phyloP scores from a whole-genome alignment of 2,113 vertebrate genomes.

The Tragelaphus imberbis region DNA sequence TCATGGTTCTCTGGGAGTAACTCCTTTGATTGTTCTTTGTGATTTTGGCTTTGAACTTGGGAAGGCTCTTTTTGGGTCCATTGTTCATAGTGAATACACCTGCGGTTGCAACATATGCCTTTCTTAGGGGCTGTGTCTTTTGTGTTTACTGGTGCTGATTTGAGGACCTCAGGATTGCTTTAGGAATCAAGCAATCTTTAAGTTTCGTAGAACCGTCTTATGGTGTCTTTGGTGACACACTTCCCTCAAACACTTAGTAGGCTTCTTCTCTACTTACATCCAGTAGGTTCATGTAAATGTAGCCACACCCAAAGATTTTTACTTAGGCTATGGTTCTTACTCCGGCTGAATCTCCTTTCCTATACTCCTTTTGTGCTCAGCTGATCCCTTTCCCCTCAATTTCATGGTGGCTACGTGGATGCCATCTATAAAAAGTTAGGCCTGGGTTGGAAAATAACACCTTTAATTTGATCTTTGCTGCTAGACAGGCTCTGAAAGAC shows the following conservation, averaged over 20 bases:
- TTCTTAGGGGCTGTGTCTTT: not conserved
- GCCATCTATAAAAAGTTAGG: not conserved
- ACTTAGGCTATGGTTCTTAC: not conserved
- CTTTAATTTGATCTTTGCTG: not conserved
- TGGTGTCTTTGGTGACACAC: not conserved
- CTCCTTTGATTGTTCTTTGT: not conserved
- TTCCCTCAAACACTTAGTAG: not conserved
- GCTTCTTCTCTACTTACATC: not conserved
- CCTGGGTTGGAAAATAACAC: not conserved
- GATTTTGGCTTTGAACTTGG: not conserved
- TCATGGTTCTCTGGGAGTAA: not conserved
- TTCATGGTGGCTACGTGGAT: not conserved
- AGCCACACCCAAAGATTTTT: not conserved
- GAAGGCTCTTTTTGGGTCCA: not conserved
- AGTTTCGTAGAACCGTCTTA: not conserved
- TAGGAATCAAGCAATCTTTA: not conserved
- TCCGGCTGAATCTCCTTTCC: not conserved
- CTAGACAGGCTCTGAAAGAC: not conserved
- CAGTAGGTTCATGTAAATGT: not conserved
- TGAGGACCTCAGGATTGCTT: not conserved
- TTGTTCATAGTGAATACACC: not conserved
- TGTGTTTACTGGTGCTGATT: not conserved
- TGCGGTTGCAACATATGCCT: not conserved
- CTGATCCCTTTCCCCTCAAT: not conserved
- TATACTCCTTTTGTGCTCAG: not conserved